Base-by-base conservation (phyloP, 2,113 vertebrate species). In the Osmerus eperlanus region DNA sequence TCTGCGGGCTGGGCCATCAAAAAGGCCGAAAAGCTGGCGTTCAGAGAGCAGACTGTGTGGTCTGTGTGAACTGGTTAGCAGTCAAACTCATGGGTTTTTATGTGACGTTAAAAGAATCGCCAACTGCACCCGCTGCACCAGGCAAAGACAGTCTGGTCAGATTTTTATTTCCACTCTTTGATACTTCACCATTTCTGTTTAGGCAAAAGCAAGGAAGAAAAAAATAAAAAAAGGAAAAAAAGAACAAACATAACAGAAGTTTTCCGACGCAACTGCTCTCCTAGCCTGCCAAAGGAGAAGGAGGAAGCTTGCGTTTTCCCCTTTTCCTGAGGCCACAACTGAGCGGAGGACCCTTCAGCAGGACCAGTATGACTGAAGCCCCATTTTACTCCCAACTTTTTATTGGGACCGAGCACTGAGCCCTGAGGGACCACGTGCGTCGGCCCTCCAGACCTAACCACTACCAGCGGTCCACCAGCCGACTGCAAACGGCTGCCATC, bases 261-360 rank as follows among this genome's bases (percentile, higher is more conserved):
- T 82, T 83, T 81, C 76, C 76, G 52, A 79, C 76, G 81, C 80
- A 87, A 88, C 74, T 86, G 78, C 3, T 21, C 62, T 75, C 19
- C 61, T 16, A 52, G 19, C 53, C 69, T 79, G 85, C 82, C 77
- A 80, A 75, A 16, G 21, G 60, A 68, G 54, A 74, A 74, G 82
- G 76, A 61, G 52, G 65, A 54, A 9, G 21, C 3, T 19, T 73
- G 69, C 63, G 55, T 79, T 28, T 70, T 78, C 67, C 72, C 65
- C 59, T 78, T 78, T 84, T 81, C 68, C 79, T 85, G 80, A 78
- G 79, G 83, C 77, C 54, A 74, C 13, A 72, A 78, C 19, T 5
- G 52, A 77, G 14, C n/a, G 54, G 67, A 74, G 72, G 23, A 78
- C 66, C 19, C 60, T 79, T 82, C 68, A 75, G 71, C 72, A 29